phyloP scores from a whole-genome alignment of 30 jellyfish, hydroid and myxozoan species.

The Cassiopea xamachana region DNA sequence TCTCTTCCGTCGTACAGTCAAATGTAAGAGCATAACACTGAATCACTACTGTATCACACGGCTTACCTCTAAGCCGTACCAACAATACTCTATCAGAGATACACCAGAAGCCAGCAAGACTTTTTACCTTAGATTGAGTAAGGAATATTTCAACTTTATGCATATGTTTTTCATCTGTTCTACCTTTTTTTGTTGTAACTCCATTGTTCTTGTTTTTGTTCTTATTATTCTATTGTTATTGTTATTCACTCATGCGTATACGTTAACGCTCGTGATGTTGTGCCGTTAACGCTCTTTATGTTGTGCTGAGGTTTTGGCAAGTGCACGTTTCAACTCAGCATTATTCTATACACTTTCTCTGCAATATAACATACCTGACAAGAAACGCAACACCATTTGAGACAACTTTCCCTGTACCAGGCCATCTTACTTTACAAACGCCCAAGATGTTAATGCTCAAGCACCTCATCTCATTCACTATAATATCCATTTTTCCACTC shows the following conservation, averaged over 20 bases:
- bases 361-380: no score
- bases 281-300: no score
- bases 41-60: neutral
- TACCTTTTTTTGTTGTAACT: neutral
- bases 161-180: slow-evolving; percentile 7
- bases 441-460: slow-evolving; percentile 2
- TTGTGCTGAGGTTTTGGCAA: no score
- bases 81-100: neutral
- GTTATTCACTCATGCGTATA: no score
- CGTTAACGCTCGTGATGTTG: no score
- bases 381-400: slow-evolving; percentile 3
- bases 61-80: neutral
- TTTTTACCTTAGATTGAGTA: neutral
- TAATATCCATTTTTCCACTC: slow-evolving; percentile 19
- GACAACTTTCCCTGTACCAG: slow-evolving; percentile 11
- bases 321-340: no score
- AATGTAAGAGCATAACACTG: neutral
- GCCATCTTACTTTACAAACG: slow-evolving; percentile 19
- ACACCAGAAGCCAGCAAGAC: neutral
- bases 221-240: no score
- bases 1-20: neutral
- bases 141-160: slow-evolving; percentile 32
- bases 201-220: no score
- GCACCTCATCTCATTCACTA: slow-evolving; percentile 15
- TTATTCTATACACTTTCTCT: no score